Conservation (phyloP, 1,140 invertebrate species). For the Hydropsyche tenuis region DNA sequence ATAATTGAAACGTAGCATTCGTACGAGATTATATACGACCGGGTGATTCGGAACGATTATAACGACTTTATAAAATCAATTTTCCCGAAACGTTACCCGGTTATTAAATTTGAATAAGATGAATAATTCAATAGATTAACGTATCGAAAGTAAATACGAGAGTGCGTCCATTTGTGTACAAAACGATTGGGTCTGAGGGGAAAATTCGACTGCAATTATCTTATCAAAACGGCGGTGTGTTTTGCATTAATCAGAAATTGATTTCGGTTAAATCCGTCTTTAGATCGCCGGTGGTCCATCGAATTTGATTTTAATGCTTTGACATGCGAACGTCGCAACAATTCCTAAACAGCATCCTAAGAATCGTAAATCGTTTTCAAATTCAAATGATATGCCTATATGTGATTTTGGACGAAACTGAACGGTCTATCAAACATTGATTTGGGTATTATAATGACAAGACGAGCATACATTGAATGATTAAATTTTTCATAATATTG, state of each 20-base stretch:
- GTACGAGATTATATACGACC: not conserved
- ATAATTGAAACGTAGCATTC: not conserved
- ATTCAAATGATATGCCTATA: not conserved
- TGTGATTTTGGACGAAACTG: not conserved
- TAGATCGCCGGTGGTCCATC: slow-evolving; percentile 1
- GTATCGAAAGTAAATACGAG: not conserved
- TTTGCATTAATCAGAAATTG: too few relatives aligned
- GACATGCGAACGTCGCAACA: not conserved
- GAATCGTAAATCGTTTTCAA: not conserved
- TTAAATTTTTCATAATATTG: too few relatives aligned
- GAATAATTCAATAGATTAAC: slow-evolving; percentile 23
- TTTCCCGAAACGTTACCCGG: slow-evolving; percentile 5
- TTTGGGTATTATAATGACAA: not conserved
- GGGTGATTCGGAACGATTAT: not conserved
- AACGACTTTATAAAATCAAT: slow-evolving; percentile 6
- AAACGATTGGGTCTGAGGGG: not conserved
- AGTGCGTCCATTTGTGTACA: slow-evolving; percentile 11
- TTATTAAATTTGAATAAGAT: slow-evolving; percentile 28
- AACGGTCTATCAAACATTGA: slow-evolving; percentile 2
- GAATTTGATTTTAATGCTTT: not conserved
- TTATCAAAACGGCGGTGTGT: too few relatives aligned
- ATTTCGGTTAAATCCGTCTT: too few relatives aligned
- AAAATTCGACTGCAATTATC: slow-evolving; percentile 1
- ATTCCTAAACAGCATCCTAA: not conserved
- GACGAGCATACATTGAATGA: too few relatives aligned